Evolutionary conservation across 2,113 vertebrate species (phyloP), one percentile per base, ranked within the genome.

Genomic region (Megaptera novaeangliae): DNA sequence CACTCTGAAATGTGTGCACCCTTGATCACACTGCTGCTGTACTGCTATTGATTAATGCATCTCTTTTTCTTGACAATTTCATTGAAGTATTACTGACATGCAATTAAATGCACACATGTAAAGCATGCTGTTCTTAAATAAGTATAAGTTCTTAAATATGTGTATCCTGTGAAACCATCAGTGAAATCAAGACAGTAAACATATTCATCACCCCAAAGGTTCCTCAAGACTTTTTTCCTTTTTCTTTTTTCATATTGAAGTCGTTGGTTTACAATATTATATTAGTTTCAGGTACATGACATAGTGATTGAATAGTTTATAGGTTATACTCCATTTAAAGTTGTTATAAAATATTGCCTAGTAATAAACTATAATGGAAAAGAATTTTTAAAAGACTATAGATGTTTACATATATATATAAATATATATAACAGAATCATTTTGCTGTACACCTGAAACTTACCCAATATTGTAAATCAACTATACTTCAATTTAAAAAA

Each of bases 81-180:
- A 31, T 12, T 46, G 20, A 68, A 13, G 20, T 90, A 6, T 49
- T 77, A 31, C 3, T 59, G 63, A 52, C 27, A 8, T 46, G 44
- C 39, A 91, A 1, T 46, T 75, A 86, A 86, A 10, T 88, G n/a
- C 10, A 29, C 20, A 6, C 49, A 41, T 77, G 41, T 85, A 59
- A 59, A 39, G 5, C 6, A 8, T 61, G 3, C 9, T 11, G 25
- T 61, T 55, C 77, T 80, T 57, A 23, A 80, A 15, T 14, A 25
- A 57, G 27, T 21, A 0, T 31, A 3, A 21, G 11, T 69, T 41
- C 18, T 57, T 34, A 6, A 9, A 0, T 44, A 3, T 77, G n/a
- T 57, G 1, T 3, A 3, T 44, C 49, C 46, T 63, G 4, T 49
- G 55, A 81, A 88, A 21, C 27, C 21, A 55, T 27, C 64, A 29